Base-by-base conservation (phyloP, 2,888 invertebrate genomes). In the Molorchus minor region DNA sequence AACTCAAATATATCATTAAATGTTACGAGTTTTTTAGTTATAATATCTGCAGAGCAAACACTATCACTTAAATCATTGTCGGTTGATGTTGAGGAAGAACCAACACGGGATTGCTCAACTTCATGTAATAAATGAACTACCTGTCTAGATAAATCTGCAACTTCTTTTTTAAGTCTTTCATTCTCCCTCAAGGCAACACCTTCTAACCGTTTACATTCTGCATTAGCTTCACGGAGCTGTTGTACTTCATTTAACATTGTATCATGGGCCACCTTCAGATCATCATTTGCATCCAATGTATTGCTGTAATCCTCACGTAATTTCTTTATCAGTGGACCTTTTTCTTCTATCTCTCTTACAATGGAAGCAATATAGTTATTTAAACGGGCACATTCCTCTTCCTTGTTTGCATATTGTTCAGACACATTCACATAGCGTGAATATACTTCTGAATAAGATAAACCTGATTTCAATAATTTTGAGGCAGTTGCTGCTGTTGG, bases 361-460 rank as follows among this genome's bases (percentile, higher is more conserved):
- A 97, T 94, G 2, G 89, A 87, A 59, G 91, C 89, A 66, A 97
- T 87, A 71, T 94, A 92, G 35, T 88, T 84, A 69, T 90, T 91
- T 0, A 96, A 83, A 56, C 91, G 86, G 54, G 88, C 85, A 73
- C 92, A 94, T 77, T 97, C 94, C 71, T 91, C 90, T 44, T 75
- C 74, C 75, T 91, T 91, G 73, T 91, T 90, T 35, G 87, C 80
- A 40, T 87, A 82, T 35, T 96, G 82, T 72, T 96, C 93, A 8
- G 88, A 85, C 1, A 88, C 85, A 72, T 89, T 88, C 0, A 93
- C 91, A 75, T 94, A 89, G 74, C 95, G 89, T 0, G 92, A 90
- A 81, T 97, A 98, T 61, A 98, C 88, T 81, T 96, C 94, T 0
- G 97, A 96, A 10, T 97, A 83, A 2, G 94, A 91, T 86, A 95